Evolutionary conservation across 2,888 invertebrate species (phyloP).

Genomic region (Drosophila testacea): DNA sequence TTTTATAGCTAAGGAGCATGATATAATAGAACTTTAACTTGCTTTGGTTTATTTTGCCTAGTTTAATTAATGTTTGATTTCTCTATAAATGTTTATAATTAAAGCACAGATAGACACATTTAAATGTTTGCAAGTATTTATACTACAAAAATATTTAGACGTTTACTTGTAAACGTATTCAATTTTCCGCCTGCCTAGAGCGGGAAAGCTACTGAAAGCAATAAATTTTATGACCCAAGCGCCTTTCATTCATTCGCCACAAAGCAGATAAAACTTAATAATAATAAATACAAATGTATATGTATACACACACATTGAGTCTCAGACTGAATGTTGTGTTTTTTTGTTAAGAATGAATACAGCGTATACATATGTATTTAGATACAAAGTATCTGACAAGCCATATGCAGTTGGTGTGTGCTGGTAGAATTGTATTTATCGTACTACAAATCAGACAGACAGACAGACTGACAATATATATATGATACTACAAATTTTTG

Average conservation of each 20-base stretch:
- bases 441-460: conserved; percentile 2
- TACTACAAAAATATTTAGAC: conserved; percentile 10
- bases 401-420: conserved; percentile 30
- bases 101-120: background rate
- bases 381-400: conserved; percentile 13
- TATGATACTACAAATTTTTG: background rate
- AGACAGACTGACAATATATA: background rate
- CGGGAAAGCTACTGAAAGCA: conserved; percentile 53
- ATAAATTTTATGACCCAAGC: conserved; percentile 59
- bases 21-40: too few relatives aligned
- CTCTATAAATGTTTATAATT: conserved; percentile 1
- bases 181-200: conserved; percentile 31
- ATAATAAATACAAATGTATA: conserved; percentile 39
- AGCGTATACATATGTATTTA: conserved; percentile 6
- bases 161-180: conserved; percentile 30
- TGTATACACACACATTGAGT: conserved; percentile 15
- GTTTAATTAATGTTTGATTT: background rate
- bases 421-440: conserved; percentile 16
- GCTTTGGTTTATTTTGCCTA: background rate
- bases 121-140: conserved; percentile 6
- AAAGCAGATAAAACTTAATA: conserved; percentile 69
- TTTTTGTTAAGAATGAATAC: conserved; percentile 73
- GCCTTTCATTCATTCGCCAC: conserved; percentile 62
- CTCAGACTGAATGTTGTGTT: conserved; percentile 53
- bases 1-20: too few relatives aligned